Conservation (phyloP, 2,113 vertebrate genomes). For the Diphyllodes magnificus region DNA sequence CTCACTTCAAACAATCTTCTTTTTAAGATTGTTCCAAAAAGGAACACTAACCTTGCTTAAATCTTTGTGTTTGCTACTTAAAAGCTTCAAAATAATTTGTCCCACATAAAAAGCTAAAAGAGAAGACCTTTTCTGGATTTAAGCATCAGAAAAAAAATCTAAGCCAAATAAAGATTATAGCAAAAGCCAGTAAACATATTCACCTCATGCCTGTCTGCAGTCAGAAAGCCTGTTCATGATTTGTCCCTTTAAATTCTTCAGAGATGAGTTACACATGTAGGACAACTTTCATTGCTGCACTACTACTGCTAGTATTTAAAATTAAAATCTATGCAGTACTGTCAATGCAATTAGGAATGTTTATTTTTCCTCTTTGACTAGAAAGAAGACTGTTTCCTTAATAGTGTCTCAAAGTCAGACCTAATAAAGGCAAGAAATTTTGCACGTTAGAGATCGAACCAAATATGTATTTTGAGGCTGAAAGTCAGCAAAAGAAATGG, state of each 20-base stretch:
- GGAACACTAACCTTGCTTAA: background rate
- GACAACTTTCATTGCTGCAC: background rate
- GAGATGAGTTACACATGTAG: background rate
- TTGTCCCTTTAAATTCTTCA: background rate
- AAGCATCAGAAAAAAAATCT: background rate
- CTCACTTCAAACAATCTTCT: background rate
- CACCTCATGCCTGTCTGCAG: background rate
- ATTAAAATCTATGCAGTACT: background rate
- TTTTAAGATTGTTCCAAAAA: background rate
- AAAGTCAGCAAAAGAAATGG: background rate
- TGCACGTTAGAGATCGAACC: background rate
- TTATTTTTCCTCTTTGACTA: background rate
- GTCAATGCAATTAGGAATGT: background rate
- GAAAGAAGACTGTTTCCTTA: background rate
- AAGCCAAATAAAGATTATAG: background rate
- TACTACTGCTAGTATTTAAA: background rate
- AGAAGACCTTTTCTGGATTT: background rate
- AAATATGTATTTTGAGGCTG: background rate
- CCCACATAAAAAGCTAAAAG: background rate
- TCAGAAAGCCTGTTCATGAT: background rate
- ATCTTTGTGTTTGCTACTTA: background rate
- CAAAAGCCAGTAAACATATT: background rate
- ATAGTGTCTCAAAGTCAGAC: background rate
- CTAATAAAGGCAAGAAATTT: background rate
- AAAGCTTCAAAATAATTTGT: background rate